Evolutionary conservation across 1,140 invertebrate species (phyloP).

Genomic region (Drosophila bocqueti): DNA sequence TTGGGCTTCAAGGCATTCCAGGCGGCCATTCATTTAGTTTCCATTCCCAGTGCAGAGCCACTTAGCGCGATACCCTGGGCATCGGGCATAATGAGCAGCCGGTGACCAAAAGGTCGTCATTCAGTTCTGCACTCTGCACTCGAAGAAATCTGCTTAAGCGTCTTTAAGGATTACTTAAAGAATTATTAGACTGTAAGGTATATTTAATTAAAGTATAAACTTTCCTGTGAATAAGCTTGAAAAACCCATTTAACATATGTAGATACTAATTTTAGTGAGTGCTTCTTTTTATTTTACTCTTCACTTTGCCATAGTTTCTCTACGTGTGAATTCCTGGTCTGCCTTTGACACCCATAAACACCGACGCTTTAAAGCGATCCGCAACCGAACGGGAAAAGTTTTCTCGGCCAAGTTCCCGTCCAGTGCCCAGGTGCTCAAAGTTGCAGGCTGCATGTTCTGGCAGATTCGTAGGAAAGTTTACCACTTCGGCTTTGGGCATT

Average conservation of each 20-base stretch:
- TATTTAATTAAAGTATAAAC: not conserved
- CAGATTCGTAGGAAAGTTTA: constrained; percentile 55
- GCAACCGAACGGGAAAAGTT: constrained; percentile 44
- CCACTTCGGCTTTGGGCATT: constrained; percentile 53
- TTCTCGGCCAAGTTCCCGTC: constrained; percentile 37
- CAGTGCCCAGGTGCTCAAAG: constrained; percentile 44
- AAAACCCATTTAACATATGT: not conserved
- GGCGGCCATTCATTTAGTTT: constrained; percentile 62
- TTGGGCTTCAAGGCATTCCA: constrained; percentile 51
- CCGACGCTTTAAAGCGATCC: constrained; percentile 43
- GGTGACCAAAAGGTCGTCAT: not conserved
- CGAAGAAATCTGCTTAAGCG: not conserved
- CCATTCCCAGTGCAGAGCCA: constrained; percentile 46
- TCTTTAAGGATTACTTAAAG: not conserved
- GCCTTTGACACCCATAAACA: constrained; percentile 20
- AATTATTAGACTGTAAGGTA: not conserved
- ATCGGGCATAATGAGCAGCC: constrained; percentile 55
- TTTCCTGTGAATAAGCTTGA: not conserved
- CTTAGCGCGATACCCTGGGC: constrained; percentile 42
- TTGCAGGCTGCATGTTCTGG: constrained; percentile 37
- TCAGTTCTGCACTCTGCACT: constrained; percentile 1
- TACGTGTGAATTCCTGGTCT: not conserved
- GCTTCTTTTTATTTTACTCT: not conserved
- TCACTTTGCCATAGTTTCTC: not conserved
- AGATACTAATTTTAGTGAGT: not conserved